Conservation (phyloP, 2,797 vertebrate species). For the Antrozous pallidus region DNA sequence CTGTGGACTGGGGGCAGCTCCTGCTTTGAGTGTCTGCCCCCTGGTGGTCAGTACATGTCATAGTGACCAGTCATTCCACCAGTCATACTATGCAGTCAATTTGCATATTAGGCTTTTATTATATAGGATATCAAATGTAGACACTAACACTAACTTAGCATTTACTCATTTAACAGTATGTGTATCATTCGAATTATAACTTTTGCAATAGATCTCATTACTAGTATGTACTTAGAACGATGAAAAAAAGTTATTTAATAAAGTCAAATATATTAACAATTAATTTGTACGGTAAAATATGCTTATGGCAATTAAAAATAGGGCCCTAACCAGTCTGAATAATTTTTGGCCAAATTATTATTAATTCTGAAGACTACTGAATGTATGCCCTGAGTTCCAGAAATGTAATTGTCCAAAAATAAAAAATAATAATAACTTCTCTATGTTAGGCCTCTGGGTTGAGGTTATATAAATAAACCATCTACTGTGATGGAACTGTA, state of each 20-base stretch:
- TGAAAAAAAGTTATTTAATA: slow-evolving; percentile 41
- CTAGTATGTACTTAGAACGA: slow-evolving; percentile 5
- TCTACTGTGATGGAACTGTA: background rate
- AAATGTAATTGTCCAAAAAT: background rate
- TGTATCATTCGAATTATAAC: background rate
- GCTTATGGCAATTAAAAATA: background rate
- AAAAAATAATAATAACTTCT: slow-evolving; percentile 3
- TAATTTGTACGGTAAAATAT: slow-evolving; percentile 35
- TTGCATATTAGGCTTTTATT: no score
- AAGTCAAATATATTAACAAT: slow-evolving; percentile 13
- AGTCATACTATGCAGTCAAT: no score
- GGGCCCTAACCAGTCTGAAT: background rate
- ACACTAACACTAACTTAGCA: background rate
- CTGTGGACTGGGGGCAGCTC: no score
- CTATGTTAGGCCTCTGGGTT: background rate
- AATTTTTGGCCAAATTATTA: background rate
- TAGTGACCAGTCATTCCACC: no score
- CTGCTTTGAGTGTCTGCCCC: no score
- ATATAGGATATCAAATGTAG: background rate
- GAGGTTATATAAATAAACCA: background rate
- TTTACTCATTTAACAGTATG: background rate
- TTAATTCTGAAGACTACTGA: background rate
- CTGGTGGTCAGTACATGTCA: no score
- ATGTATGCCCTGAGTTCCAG: background rate
- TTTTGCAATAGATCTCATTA: slow-evolving; percentile 22